These are phyloP conservation scores for Anarsia innoxiella DNA, from an alignment of 2,888 invertebrate species.

Conservation along the genomic window DNA sequence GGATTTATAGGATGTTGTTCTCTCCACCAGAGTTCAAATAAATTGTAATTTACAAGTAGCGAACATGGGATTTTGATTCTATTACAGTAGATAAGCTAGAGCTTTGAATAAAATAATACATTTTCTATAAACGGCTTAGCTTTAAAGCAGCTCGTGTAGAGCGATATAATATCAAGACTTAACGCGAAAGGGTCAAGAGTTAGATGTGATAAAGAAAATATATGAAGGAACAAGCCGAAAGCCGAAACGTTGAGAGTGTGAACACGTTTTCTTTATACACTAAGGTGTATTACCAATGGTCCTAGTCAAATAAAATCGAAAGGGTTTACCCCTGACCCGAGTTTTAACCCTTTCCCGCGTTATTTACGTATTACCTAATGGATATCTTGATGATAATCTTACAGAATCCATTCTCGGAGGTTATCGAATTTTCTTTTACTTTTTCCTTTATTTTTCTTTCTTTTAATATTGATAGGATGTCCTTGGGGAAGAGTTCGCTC, in stretches of 20 bases:
- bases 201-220: slow-evolving; percentile 42
- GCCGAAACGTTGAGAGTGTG: slow-evolving; percentile 28
- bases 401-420: too few species aligned
- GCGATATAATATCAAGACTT: slow-evolving; percentile 19
- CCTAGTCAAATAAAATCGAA: slow-evolving; percentile 34
- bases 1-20: too few species aligned
- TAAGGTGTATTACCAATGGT: slow-evolving; percentile 30
- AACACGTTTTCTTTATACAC: slow-evolving; percentile 34
- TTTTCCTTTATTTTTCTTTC: not conserved
- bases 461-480: not conserved
- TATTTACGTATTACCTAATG: slow-evolving; percentile 5
- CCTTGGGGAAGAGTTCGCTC: not conserved
- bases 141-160: not conserved
- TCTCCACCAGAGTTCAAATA: too few species aligned
- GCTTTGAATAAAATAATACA: not conserved
- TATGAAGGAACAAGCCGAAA: slow-evolving; percentile 19
- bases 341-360: slow-evolving; percentile 8
- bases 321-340: slow-evolving; percentile 16
- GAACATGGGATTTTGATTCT: not conserved
- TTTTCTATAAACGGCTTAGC: slow-evolving; percentile 6
- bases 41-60: too few species aligned
- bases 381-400: slow-evolving; percentile 1
- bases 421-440: too few species aligned
- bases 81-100: not conserved
- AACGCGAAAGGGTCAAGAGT: slow-evolving; percentile 33